Base-by-base conservation (phyloP, 2,797 vertebrate species). In the Acrocephalus scirpaceus region DNA sequence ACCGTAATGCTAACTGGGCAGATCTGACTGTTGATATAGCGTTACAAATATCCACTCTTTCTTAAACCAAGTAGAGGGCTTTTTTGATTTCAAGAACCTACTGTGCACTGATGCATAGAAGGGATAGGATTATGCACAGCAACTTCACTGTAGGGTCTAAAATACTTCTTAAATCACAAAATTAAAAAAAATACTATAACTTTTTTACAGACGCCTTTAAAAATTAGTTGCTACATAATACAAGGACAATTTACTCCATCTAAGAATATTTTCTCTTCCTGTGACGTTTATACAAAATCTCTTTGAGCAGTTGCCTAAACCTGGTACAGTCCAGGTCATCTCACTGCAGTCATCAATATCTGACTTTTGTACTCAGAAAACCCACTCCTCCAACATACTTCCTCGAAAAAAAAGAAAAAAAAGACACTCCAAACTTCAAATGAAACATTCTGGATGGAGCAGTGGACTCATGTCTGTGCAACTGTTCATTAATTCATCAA, bases 1-100 rank as follows among this genome's bases (percentile, higher is more conserved):
- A 83, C 76, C n/a, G 80, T 81, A 93, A 90, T 94, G 95, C 74
- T 81, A 87, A 95, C 67, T 25, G 93, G 95, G 92, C 86, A 96
- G 90, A 95, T 96, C 82, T 90, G 87, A 11, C 50, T 77, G 71
- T 32, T 75, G 91, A 88, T 89, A 70, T 1, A 70, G 57, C 54
- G 13, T 32, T 36, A 62, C 88, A 81, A 81, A 88, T 58, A 78
- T 16, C 66, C 73, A 86, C 58, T 71, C 19, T 16, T 83, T 38
- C 61, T 79, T 65, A 74, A 93, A 61, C 16, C 38, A 40, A 69
- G 36, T 8, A 71, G 42, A 87, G 48, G 16, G 6, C 4, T 0
- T 11, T 56, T 54, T 53, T 44, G 3, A 29, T 76, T 91, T 84
- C 50, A 62, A 77, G 22, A 83, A 61, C 13, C n/a, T 61, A 8